These are phyloP conservation scores for Callyntrura guangdongensis DNA, from an alignment of 2,888 invertebrate genomes.

Conservation along the genomic window DNA sequence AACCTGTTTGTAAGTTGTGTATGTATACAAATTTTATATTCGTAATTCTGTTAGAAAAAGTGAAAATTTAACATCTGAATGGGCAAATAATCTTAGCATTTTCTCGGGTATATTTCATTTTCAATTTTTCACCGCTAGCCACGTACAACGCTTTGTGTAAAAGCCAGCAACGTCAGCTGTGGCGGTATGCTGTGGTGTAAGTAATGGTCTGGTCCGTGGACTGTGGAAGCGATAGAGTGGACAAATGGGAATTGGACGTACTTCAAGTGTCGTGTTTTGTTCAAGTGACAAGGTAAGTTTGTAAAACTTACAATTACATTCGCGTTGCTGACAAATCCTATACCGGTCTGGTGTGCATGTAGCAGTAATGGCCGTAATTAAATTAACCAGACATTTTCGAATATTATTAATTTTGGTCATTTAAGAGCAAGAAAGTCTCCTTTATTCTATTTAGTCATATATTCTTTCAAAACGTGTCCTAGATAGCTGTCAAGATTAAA, in stretches of 20 bases:
- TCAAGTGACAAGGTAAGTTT: slow-evolving; percentile 14
- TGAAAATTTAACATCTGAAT: background rate
- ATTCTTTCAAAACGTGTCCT: too few species aligned
- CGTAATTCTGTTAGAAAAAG: background rate
- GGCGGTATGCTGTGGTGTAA: background rate
- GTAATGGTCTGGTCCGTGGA: background rate
- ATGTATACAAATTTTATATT: background rate
- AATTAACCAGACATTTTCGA: too few species aligned
- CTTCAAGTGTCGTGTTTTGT: background rate
- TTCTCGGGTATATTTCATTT: slow-evolving; percentile 18
- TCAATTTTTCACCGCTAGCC: slow-evolving; percentile 8
- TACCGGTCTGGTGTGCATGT: too few species aligned
- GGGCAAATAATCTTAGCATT: background rate
- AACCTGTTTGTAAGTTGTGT: too few species aligned
- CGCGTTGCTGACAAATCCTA: background rate
- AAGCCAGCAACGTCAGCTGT: slow-evolving; percentile 20
- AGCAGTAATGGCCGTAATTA: too few species aligned
- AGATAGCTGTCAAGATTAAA: too few species aligned
- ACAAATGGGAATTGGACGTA: background rate
- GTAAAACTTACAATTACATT: background rate
- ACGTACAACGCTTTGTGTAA: background rate
- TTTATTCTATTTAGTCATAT: too few species aligned
- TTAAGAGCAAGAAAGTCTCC: too few species aligned
- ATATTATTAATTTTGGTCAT: too few species aligned
- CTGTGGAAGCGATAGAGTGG: background rate